phyloP scores from a whole-genome alignment of 2,113 vertebrate species.

The Lipophrys pholis region DNA sequence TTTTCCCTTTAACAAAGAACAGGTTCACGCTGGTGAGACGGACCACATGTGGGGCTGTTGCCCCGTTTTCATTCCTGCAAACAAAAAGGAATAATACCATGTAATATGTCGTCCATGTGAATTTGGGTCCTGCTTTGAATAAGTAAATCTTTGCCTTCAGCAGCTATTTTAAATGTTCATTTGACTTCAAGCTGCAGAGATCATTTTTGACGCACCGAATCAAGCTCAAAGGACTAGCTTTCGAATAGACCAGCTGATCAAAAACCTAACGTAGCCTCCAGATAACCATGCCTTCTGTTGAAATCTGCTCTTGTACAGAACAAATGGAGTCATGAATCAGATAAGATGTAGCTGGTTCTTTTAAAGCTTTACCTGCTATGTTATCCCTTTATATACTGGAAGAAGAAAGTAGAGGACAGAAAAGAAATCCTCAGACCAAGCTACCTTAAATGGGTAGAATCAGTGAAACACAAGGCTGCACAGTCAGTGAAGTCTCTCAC shows the following conservation, averaged over 20 bases:
- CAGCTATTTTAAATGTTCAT: conserved; percentile 57
- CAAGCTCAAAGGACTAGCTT: not conserved
- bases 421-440: conserved; percentile 15
- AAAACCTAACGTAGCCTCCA: not conserved
- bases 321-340: conserved; percentile 1
- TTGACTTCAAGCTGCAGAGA: conserved; percentile 12
- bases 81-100: conserved; percentile 8
- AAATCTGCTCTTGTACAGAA: not conserved
- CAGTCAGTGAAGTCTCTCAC: not conserved
- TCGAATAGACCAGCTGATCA: not conserved
- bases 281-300: conserved; percentile 6
- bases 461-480: conserved; percentile 3
- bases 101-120: conserved; percentile 17
- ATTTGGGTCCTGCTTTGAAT: conserved; percentile 44
- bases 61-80: not conserved
- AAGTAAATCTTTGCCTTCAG: conserved; percentile 7
- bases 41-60: conserved; percentile 28
- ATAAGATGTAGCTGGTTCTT: not conserved
- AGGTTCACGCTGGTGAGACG: conserved; percentile 43
- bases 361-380: not conserved
- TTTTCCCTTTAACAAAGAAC: conserved; percentile 53
- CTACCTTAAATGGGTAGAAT: conserved; percentile 60
- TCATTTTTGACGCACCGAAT: not conserved
- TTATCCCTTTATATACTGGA: conserved; percentile 2
- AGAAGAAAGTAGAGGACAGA: conserved; percentile 16